Evolutionary conservation across 2,888 invertebrate species (phyloP), one percentile per base, ranked within the genome.

Genomic region (Cetonia aurata): DNA sequence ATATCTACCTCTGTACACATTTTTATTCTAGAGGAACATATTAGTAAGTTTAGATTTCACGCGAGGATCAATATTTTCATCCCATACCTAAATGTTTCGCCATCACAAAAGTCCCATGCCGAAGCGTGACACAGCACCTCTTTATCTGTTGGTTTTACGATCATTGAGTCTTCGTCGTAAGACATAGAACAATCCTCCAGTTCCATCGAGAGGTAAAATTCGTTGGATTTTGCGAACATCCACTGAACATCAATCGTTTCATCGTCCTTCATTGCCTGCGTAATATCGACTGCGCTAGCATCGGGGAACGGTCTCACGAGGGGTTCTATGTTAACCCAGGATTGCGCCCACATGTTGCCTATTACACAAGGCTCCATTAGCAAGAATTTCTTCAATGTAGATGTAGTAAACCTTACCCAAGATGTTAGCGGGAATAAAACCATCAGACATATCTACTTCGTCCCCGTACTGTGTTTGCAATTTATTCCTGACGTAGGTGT

Each of bases 41-140:
- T 15, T 10, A 19, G 52, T 15, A 15, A 3, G 17, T 52, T 10
- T 10, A 52, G 9, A 15, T 52, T 4, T 52, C 17, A 10, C 31
- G 0, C 10, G 8, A n/a, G 19, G 12, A 53, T n/a, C n/a, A 15
- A 53, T 12, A 53, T 10, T 53, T 19, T 10, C 37, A 10, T 67
- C 57, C 60, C 77, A 81, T 81, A 88, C 92, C 90, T 88, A 81
- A 89, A 92, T 81, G 91, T 89, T 56, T 87, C 79, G 41, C 88
- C 88, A 79, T 91, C 89, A 76, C 88, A 89, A 84, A 92, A 90
- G 76, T 92, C 91, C 86, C 91, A 91, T 69, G 91, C 91, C 0
- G 90, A 90, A 0, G 91, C 90, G 75, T 90, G 87, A 74, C 92
- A 92, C 68, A 90, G 87, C 0, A 89, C 71, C 25, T 87, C 85